Conservation (phyloP, 2,888 invertebrate genomes). For the Lasioglossum marginatum region DNA sequence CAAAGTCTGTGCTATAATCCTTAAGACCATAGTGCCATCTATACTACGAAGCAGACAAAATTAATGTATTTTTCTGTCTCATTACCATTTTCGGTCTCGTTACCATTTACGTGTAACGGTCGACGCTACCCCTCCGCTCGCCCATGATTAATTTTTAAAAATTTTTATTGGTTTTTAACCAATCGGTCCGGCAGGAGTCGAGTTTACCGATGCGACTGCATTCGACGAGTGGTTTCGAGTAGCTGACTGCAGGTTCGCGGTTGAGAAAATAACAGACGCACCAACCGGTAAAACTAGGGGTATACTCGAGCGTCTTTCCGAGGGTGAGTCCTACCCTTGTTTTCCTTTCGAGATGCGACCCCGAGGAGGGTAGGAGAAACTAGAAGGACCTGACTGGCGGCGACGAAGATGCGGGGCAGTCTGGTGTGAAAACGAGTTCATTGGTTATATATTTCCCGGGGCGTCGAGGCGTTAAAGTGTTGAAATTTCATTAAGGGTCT, state of each 20-base stretch:
- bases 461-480: constrained; percentile 80
- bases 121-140: no score
- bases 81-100: no score
- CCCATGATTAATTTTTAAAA: no score
- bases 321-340: constrained; percentile 67
- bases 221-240: constrained; percentile 52
- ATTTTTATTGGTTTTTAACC: no score
- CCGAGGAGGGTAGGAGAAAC: constrained; percentile 62
- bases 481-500: constrained; percentile 78
- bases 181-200: constrained; percentile 18
- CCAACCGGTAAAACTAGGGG: constrained; percentile 11
- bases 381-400: constrained; percentile 66
- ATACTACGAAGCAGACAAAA: neutral
- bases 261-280: constrained; percentile 31
- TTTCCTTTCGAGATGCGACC: constrained; percentile 68
- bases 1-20: no score
- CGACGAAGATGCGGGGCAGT: constrained; percentile 74
- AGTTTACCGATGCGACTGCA: constrained; percentile 43
- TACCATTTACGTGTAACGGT: no score
- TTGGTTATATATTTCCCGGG: constrained; percentile 78
- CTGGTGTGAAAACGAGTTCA: constrained; percentile 82
- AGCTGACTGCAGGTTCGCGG: constrained; percentile 66
- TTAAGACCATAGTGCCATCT: neutral
- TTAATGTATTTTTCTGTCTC: neutral
- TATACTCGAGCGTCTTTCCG: constrained; percentile 55